Conservation (phyloP, 2,797 vertebrate genomes). For the Harpagifer antarcticus region DNA sequence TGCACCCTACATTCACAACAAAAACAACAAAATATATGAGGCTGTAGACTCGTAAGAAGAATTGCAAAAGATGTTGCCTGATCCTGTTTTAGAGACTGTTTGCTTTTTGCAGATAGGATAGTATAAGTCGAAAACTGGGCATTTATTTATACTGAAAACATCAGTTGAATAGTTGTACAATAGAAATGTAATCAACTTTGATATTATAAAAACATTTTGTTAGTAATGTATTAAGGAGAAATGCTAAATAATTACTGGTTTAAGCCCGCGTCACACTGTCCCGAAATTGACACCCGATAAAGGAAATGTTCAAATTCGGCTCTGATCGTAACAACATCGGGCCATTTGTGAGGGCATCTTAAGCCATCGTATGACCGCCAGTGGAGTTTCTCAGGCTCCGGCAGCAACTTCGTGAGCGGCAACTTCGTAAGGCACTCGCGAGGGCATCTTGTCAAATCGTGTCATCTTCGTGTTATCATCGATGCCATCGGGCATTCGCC, state of each 20-base stretch:
- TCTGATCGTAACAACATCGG: too few species aligned
- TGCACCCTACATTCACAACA: background rate
- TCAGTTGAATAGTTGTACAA: background rate
- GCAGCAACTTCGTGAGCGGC: too few species aligned
- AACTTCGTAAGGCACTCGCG: too few species aligned
- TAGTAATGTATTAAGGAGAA: background rate
- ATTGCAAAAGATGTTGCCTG: background rate
- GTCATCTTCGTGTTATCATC: too few species aligned
- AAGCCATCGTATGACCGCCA: too few species aligned
- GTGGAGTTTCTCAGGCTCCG: too few species aligned
- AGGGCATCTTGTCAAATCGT: too few species aligned
- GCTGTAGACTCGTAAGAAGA: background rate
- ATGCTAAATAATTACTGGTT: background rate
- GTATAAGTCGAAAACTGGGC: background rate
- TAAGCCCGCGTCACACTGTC: too few species aligned
- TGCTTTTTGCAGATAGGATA: background rate
- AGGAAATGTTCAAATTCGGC: too few species aligned
- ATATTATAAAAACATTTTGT: background rate
- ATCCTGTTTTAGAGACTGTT: background rate
- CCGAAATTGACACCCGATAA: too few species aligned
- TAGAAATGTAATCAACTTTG: background rate
- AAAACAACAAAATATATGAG: background rate
- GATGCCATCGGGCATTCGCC: too few species aligned
- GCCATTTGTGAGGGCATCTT: too few species aligned
- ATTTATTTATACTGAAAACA: background rate